Evolutionary conservation across 2,113 vertebrate species (phyloP).

Genomic region (Ctenomys sociabilis): DNA sequence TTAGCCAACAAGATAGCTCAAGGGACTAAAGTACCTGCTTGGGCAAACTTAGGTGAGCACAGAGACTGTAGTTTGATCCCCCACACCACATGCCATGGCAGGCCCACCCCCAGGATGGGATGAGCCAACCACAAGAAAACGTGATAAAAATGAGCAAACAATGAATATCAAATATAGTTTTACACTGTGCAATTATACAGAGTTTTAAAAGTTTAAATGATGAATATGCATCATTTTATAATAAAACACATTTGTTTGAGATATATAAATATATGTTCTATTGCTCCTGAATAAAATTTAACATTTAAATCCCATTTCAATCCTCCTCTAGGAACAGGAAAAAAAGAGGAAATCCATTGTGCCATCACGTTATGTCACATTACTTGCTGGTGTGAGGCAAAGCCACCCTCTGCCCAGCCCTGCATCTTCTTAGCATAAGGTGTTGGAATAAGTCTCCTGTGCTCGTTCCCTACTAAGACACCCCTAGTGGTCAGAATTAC

Average conservation of each 20-base stretch:
- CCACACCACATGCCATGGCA: no score
- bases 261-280: neutral
- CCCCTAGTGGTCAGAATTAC: neutral
- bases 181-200: neutral
- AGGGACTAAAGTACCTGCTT: no score
- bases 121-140: no score
- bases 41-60: no score
- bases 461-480: neutral
- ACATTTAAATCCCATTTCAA: slow-evolving; percentile 12
- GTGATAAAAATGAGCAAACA: neutral
- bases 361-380: neutral
- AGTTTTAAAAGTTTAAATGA: neutral
- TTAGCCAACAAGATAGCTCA: no score
- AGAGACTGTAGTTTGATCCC: no score
- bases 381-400: neutral
- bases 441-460: neutral
- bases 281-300: slow-evolving; percentile 19
- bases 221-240: neutral
- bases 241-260: neutral
- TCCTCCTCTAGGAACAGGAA: neutral
- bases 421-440: neutral
- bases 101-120: no score
- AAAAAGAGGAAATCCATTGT: neutral
- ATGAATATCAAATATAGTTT: slow-evolving; percentile 38
- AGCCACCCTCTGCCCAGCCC: neutral